phyloP scores from a whole-genome alignment of 2,888 invertebrate genomes.

The Eupithecia tripunctaria region DNA sequence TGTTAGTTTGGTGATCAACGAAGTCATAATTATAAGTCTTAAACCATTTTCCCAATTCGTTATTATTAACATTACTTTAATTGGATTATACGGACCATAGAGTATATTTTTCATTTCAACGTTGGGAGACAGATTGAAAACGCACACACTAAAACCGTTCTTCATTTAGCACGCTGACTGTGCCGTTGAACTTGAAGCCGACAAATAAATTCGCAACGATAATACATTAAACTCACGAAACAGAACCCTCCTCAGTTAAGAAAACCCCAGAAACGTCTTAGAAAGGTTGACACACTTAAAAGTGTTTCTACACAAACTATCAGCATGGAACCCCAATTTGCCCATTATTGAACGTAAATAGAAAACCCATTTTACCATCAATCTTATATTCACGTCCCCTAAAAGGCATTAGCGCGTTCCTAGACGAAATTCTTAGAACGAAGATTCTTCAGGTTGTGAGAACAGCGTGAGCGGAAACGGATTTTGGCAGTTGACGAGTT shows the following conservation, averaged over 20 bases:
- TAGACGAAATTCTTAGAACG: neutral
- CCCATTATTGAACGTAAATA: neutral
- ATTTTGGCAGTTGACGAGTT: neutral
- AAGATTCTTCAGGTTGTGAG: neutral
- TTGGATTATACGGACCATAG: too few relatives aligned
- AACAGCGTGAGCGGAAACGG: neutral
- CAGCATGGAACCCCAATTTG: neutral
- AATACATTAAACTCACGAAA: neutral
- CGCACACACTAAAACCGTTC: too few relatives aligned
- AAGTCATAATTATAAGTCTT: too few relatives aligned
- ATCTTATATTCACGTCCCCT: slow-evolving; percentile 12
- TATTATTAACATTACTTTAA: too few relatives aligned
- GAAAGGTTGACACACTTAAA: slow-evolving; percentile 4
- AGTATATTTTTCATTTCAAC: too few relatives aligned
- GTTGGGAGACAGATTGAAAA: too few relatives aligned
- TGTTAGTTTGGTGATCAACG: too few relatives aligned
- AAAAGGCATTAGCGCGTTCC: neutral
- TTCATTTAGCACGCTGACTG: too few relatives aligned
- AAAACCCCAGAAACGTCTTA: neutral
- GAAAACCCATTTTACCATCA: slow-evolving; percentile 11
- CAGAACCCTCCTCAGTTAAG: neutral
- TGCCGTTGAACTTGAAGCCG: too few relatives aligned
- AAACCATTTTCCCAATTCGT: too few relatives aligned
- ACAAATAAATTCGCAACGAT: too few relatives aligned
- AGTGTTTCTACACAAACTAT: slow-evolving; percentile 4